Base-by-base conservation (phyloP, 2,888 invertebrate species). In the Drosophila peninsularis region DNA sequence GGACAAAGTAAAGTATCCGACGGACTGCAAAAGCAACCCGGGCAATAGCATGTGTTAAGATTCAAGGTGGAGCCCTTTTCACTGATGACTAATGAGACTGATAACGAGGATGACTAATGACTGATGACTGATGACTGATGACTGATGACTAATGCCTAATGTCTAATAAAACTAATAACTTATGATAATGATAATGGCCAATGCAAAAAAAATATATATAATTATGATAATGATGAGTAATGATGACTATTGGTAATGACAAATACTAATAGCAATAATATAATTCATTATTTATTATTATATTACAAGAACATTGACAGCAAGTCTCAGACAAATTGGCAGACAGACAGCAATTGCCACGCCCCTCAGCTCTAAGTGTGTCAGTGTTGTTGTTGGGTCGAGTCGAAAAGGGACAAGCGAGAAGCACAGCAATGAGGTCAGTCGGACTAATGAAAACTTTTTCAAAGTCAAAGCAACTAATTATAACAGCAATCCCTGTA, bases 401-500 rank as follows among this genome's bases (percentile, higher is more conserved):
- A 21, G 1, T 2, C 4, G 21, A 10, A 36, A n/a, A 42, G 14
- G 24, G 42, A 24, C 13, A 42, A 14, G 14, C 5, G n/a, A n/a
- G 32, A 7, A 7, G 6, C 13, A 17, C 36, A 54, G 30, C 49
- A 65, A 50, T 41, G 49, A 42, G 32, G 24, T 47, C 64, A 60
- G 42, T 5, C 32, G 17, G 14, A 53, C 21, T 36, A 14, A 44
- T 19, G 27, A 11, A 49, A 67, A 39, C n/a, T 58, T 34, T 42
- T 21, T 21, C 62, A 62, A 64, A 56, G 34, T 55, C 44, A 45
- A 37, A 45, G 30, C 44, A 52, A 61, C 65, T 45, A 24, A 58
- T 49, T 50, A 56, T 21, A 62, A 17, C 47, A 24, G 14, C 47
- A 27, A 11, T 34, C 19, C 19, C 19, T 42, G 10, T 39, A 21